Evolutionary conservation across 2,888 invertebrate species (phyloP), one percentile per base, ranked within the genome.

Genomic region (Habroteleia sp.): DNA sequence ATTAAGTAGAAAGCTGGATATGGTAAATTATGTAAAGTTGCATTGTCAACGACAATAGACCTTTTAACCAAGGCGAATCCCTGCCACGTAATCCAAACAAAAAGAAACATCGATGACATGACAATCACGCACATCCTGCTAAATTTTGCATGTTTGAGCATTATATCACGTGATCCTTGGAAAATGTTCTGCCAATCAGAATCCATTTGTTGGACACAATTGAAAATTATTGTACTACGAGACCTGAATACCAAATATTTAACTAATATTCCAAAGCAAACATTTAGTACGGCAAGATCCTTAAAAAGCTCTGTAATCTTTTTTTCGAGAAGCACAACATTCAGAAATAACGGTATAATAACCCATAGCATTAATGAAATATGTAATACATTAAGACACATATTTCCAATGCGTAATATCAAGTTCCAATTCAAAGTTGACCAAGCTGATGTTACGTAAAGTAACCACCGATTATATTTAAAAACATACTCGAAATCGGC

Each of bases 191-290:
- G 6, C 52, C 65, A 65, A 14, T 65, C 52, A 3, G 10, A 3
- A 2, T 52, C 20, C 52, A 65, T 65, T 10, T 65, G 52, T 1
- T 65, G 25, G 17, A 63, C 31, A 39, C 63, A 63, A 0, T 13
- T 27, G 3, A 13, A n/a, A 1, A 63, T 10, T 7, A 8, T 41
- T 5, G 1, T 31, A 5, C 20, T 39, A 7, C 50, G 29, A 0
- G 7, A n/a, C 2, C 23, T 20, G 20, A 50, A 2, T 0, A 62
- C 41, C 0, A 42, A 4, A 29, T 63, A 50, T 8, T 63, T 48
- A 3, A 60, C 10, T 0, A 46, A 2, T 5, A 31, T 31, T 2
- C 44, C 44, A 3, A 27, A 2, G 11, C 37, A 44, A 5, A 46
- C 44, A 13, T 46, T 25, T 3, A 60, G 2, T 3, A 60, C 37